Base-by-base conservation (phyloP, 2,113 vertebrate species). In the Oreochromis spilurus region DNA sequence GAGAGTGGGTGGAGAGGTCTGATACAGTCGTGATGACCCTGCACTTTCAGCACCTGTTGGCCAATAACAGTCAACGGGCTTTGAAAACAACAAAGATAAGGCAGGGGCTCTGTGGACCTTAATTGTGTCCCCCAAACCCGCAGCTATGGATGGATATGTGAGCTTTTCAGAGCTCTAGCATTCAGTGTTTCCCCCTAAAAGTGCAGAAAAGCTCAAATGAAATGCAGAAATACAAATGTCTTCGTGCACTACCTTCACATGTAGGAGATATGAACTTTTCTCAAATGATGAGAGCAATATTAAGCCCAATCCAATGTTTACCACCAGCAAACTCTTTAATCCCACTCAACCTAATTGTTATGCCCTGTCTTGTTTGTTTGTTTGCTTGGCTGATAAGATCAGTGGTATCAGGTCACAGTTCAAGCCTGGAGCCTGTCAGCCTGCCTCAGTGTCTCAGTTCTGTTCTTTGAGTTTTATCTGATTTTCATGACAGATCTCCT, bases 41-140 rank as follows among this genome's bases (percentile, higher is more conserved):
- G 45, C 43, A 60, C 2, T 31, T 72, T 75, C 16, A 57, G 9
- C 2, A 6, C 70, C 11, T 36, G 21, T 55, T 57, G 53, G 6
- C 16, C 70, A 75, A 75, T 4, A 82, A 48, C 84, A 26, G 45
- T 26, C 50, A 72, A 72, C 38, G n/a, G 65, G 36, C 17, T 43
- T 70, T 60, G 29, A 26, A 72, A 72, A 72, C 40, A 72, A 72
- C 67, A 45, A 4, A 72, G 40, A 45, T 72, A 48, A 72, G 21
- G 40, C 67, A 16, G 13, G 7, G 21, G 1, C 38, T 43, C 21
- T 45, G 65, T 62, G 60, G 60, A 65, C 6, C 60, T 62, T 62
- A 1, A 12, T 31, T 62, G 58, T 11, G 58, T 62, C 58, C 31
- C 58, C 31, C 60, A 36, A 65, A 0, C 31, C 31, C n/a, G 17